These are phyloP conservation scores for Zeugodacus cucurbitae DNA, from an alignment of 1,140 invertebrate genomes.

Conservation along the genomic window DNA sequence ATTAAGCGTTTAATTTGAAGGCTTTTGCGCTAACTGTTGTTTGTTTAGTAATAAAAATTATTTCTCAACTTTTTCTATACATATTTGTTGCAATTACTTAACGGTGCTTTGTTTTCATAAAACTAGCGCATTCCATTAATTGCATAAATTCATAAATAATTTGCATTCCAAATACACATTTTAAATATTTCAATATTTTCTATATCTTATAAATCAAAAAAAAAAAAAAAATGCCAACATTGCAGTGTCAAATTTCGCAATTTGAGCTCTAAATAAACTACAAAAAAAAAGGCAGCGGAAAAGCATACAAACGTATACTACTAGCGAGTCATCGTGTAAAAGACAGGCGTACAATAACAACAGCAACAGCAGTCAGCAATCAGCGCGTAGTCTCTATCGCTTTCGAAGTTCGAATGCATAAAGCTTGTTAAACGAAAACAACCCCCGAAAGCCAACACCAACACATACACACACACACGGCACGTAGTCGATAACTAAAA, in stretches of 20 bases:
- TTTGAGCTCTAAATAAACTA: not conserved
- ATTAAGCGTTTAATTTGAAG: no score
- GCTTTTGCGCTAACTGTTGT: no score
- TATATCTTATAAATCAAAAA: not conserved
- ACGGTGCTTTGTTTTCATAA: no score
- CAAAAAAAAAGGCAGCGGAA: not conserved
- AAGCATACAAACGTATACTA: not conserved
- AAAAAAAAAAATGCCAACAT: not conserved
- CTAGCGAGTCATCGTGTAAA: not conserved
- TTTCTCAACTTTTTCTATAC: not conserved
- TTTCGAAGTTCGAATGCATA: conserved; percentile 9
- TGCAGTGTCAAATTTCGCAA: conserved; percentile 4
- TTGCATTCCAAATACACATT: not conserved
- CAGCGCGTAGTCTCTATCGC: not conserved
- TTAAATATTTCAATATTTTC: not conserved
- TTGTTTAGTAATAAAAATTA: not conserved
- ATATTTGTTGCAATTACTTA: no score
- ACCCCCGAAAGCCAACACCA: not conserved
- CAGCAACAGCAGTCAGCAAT: not conserved
- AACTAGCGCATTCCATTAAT: no score
- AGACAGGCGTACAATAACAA: not conserved
- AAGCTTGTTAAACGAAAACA: conserved; percentile 5
- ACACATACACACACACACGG: not conserved
- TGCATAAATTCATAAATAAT: not conserved
- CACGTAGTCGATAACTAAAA: not conserved